Evolutionary conservation across 2,113 vertebrate species (phyloP), one percentile per base, ranked within the genome.

Genomic region (Indicator indicator): DNA sequence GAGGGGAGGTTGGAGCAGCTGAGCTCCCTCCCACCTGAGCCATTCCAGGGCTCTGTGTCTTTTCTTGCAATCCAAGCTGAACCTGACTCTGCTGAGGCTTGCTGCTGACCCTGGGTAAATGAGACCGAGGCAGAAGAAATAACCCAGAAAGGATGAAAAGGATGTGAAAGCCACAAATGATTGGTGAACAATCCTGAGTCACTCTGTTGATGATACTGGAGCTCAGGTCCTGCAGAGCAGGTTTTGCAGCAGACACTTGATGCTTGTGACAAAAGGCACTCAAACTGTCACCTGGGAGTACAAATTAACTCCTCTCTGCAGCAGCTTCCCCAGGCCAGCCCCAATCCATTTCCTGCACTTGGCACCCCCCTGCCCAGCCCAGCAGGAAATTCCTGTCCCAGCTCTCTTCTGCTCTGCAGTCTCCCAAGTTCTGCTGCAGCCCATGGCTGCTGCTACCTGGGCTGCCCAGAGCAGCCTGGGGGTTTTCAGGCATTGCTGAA

Each of bases 181-280:
- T 69, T 81, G 70, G 83, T 81, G 95, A 93, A 90, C 75, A 48
- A 71, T 71, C 89, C 74, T 88, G 89, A 96, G 73, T 95, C 95
- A 97, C 79, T 26, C 54, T 94, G 94, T 97, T 97, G 95, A 89
- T 96, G 93, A 92, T 93, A 92, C 88, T 79, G 63, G 63, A 71
- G 40, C 16, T 42, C 67, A 92, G 42, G 89, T 90, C 88, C 84
- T 75, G 86, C 93, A 7, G 28, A 96, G 88, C 87, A 94, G 86
- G 95, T 89, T 97, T 84, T 93, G 84, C 88, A 86, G 91, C 70
- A 95, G 83, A 42, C 77, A 90, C 88, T 96, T 95, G 86, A 91
- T 94, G 77, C 89, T 64, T 91, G 88, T 94, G 88, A 95, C 94
- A 96, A 87, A 94, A 87, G 83, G 52, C 73, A 77, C 88, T 93